A percentile compares a stretch with the other conserved stretches of the same genome.
Evolutionary conservation across 2,888 invertebrate species (phyloP).

Genomic region (Tromatobia lineatoria): DNA sequence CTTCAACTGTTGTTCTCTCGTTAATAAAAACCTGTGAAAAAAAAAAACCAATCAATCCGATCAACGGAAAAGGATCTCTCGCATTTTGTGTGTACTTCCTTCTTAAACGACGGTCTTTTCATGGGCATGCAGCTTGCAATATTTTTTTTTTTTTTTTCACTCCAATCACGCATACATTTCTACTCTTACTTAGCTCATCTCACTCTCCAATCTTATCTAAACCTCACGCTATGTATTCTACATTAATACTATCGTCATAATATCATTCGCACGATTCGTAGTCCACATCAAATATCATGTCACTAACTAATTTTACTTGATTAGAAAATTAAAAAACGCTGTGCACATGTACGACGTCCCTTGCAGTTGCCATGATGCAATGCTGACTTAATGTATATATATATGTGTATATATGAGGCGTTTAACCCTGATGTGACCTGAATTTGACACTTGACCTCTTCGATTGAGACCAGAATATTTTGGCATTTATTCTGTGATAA

Average conservation of each 20-base stretch:
- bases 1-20: conserved; percentile 78
- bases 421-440: too few species aligned
- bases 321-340: not conserved
- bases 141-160: conserved; percentile 27
- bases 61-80: conserved; percentile 47
- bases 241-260: conserved; percentile 40
- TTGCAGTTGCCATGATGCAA: conserved; percentile 15
- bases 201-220: conserved; percentile 58
- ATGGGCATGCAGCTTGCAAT: conserved; percentile 64
- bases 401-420: not conserved
- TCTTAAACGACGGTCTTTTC: conserved; percentile 62
- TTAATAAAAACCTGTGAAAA: conserved; percentile 76
- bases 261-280: conserved; percentile 59
- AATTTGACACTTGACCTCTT: not conserved
- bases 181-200: conserved; percentile 54
- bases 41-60: conserved; percentile 48
- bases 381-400: not conserved
- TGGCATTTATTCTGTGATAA: too few species aligned
- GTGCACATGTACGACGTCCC: conserved; percentile 38
- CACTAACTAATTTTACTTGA: conserved; percentile 18
- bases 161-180: conserved; percentile 50
- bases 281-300: conserved; percentile 37
- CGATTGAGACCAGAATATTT: too few species aligned
- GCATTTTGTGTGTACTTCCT: conserved; percentile 52
- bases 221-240: conserved; percentile 48